These are phyloP conservation scores for Lethrus apterus DNA, from an alignment of 1,140 invertebrate species.

Conservation along the genomic window DNA sequence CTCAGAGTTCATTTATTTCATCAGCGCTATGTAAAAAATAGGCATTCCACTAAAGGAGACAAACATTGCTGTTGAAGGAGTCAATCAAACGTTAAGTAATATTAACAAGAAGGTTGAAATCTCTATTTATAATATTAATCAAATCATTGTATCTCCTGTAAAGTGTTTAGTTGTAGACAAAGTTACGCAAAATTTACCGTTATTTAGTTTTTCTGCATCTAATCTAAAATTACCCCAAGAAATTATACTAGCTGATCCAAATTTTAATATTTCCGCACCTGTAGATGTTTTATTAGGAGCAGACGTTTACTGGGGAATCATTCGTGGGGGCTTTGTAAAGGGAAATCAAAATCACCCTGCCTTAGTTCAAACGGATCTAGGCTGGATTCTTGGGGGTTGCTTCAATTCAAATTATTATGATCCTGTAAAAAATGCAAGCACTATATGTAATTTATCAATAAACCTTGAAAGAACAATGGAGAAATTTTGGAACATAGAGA, in stretches of 20 bases:
- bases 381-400: not conserved
- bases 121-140: constrained; percentile 1
- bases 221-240: constrained; percentile 8
- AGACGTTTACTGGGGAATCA: constrained; percentile 28
- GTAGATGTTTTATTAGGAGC: constrained; percentile 32
- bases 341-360: not conserved
- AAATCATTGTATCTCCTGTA: not conserved
- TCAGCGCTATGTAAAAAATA: constrained; percentile 2
- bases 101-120: not conserved
- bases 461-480: too few relatives aligned
- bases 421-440: too few relatives aligned
- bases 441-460: too few relatives aligned
- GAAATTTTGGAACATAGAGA: not conserved
- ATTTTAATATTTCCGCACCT: constrained; percentile 23
- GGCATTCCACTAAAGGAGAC: not conserved
- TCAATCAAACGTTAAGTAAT: not conserved
- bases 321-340: constrained; percentile 21
- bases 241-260: constrained; percentile 27
- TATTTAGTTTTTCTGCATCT: not conserved
- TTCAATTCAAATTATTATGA: not conserved
- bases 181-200: constrained; percentile 8
- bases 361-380: not conserved
- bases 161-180: constrained; percentile 12
- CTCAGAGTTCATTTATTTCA: constrained; percentile 3
- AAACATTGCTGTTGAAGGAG: not conserved